Conservation (phyloP, 1,140 invertebrate genomes). For the Wasmannia auropunctata region DNA sequence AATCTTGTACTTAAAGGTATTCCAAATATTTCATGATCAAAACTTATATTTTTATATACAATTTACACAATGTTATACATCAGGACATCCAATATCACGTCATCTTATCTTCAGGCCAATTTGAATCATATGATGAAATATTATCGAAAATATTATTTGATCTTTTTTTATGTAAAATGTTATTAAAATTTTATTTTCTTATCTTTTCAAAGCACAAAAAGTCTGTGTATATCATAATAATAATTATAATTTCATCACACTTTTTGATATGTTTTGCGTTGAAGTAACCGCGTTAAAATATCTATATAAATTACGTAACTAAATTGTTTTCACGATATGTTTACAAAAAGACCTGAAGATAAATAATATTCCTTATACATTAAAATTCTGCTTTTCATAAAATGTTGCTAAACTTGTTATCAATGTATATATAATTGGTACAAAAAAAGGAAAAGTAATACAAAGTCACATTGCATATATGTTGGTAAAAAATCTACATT, state of each 20-base stretch:
- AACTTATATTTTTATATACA: conserved; percentile 62
- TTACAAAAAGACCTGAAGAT: conserved; percentile 56
- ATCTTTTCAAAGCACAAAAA: neutral
- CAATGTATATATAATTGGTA: conserved; percentile 50
- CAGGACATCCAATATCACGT: conserved; percentile 21
- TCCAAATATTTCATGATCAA: conserved; percentile 49
- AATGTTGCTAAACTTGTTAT: conserved; percentile 39
- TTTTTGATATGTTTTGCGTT: conserved; percentile 63
- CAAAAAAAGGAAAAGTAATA: conserved; percentile 47
- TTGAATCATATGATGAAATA: conserved; percentile 13
- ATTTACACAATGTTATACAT: conserved; percentile 42
- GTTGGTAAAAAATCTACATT: conserved; percentile 49
- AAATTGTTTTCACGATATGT: neutral
- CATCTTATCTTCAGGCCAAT: conserved; percentile 57
- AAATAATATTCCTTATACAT: conserved; percentile 31
- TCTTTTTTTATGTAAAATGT: conserved; percentile 13
- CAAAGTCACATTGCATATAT: conserved; percentile 7
- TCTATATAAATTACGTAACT: conserved; percentile 25
- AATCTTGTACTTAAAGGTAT: conserved; percentile 55
- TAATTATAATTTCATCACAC: conserved; percentile 46
- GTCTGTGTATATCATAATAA: neutral
- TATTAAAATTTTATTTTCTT: conserved; percentile 15
- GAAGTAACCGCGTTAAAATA: neutral
- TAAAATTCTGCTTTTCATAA: conserved; percentile 25
- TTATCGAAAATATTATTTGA: conserved; percentile 8